phyloP scores from a whole-genome alignment of 2,113 vertebrate species.

The Leuciscus idus region DNA sequence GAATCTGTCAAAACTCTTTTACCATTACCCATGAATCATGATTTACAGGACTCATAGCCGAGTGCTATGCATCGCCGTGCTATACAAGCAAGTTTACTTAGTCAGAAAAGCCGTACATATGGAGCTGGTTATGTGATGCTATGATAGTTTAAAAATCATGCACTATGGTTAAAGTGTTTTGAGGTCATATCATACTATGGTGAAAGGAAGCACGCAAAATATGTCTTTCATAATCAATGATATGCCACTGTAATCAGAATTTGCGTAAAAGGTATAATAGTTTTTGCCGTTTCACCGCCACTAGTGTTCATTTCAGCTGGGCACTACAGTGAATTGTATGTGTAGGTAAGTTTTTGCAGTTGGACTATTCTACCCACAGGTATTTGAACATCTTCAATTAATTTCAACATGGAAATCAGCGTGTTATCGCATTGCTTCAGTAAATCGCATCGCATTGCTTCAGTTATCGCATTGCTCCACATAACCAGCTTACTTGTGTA shows the following conservation, averaged over 20 bases:
- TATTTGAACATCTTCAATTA: slow-evolving; percentile 4
- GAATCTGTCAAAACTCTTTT: neutral
- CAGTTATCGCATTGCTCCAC: neutral
- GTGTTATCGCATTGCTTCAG: neutral
- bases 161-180: neutral
- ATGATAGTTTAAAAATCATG: neutral
- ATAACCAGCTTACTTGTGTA: neutral
- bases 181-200: neutral
- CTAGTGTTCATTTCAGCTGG: neutral
- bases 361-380: neutral
- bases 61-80: neutral
- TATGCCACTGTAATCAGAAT: neutral
- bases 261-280: neutral
- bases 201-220: neutral
- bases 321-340: neutral
- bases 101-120: neutral
- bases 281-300: neutral
- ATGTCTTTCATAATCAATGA: neutral
- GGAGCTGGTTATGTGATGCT: neutral
- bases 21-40: neutral
- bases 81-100: neutral
- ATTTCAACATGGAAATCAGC: slow-evolving; percentile 1
- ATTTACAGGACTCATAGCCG: neutral
- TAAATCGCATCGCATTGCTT: no score
- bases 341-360: neutral